phyloP scores from a whole-genome alignment of 2,888 invertebrate species.

The Drosophila leonis region DNA sequence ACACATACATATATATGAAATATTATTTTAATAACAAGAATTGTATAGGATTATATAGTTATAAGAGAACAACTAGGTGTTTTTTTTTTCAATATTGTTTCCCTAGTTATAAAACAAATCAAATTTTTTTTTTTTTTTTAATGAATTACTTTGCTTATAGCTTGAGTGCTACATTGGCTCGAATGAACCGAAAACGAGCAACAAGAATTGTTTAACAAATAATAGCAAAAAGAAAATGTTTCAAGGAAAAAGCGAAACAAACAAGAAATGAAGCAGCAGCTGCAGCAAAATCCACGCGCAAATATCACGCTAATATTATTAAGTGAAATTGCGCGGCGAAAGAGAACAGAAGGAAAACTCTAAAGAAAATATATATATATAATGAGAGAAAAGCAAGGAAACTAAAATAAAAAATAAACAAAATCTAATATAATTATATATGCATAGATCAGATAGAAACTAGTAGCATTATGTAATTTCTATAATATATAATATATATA shows the following conservation, averaged over 20 bases:
- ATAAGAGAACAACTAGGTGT: constrained; percentile 35
- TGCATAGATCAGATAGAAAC: constrained; percentile 12
- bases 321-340: constrained; percentile 59
- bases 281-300: constrained; percentile 37
- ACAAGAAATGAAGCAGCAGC: neutral
- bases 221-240: neutral
- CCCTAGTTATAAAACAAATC: constrained; percentile 20
- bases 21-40: constrained; percentile 33
- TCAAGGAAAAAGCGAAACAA: neutral
- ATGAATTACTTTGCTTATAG: constrained; percentile 39
- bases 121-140: constrained; percentile 31
- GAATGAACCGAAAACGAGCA: constrained; percentile 8
- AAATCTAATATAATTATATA: neutral
- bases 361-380: neutral
- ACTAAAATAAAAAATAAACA: constrained; percentile 15
- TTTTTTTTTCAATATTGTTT: constrained; percentile 21
- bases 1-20: constrained; percentile 31
- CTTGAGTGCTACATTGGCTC: constrained; percentile 26
- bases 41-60: constrained; percentile 47
- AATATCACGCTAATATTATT: constrained; percentile 66
- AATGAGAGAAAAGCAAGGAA: neutral
- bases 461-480: constrained; percentile 48
- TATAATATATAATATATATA: constrained; percentile 24
- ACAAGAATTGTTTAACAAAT: neutral
- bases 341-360: constrained; percentile 4